phyloP scores from a whole-genome alignment of 2,797 vertebrate species.

The Megaceryle alcyon region DNA sequence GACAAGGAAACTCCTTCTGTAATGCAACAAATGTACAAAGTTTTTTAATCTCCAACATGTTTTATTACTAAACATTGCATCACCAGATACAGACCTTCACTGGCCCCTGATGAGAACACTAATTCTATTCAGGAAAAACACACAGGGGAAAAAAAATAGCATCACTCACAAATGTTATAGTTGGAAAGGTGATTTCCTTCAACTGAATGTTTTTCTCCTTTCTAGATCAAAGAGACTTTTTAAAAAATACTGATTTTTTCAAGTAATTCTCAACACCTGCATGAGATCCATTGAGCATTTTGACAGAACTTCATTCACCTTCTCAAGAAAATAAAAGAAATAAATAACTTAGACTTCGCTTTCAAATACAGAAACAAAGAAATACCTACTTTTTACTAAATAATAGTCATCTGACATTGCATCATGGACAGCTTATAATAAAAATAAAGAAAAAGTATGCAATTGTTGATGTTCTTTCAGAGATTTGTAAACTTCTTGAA shows the following conservation, averaged over 20 bases:
- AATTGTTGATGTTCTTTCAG: background rate
- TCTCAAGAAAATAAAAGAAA: background rate
- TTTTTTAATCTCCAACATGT: background rate
- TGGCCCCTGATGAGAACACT: slow-evolving; percentile 21
- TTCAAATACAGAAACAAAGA: background rate
- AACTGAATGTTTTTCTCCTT: slow-evolving; percentile 33
- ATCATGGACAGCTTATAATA: background rate
- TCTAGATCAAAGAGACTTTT: slow-evolving; percentile 17
- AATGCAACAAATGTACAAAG: background rate
- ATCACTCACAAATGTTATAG: slow-evolving; percentile 33
- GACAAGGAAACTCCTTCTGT: background rate
- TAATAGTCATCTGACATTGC: background rate
- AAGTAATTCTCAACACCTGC: slow-evolving; percentile 14
- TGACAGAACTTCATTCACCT: background rate
- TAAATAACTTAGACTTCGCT: background rate
- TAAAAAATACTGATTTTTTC: background rate
- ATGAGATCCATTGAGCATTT: background rate
- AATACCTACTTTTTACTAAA: background rate
- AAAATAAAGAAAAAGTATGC: too few relatives aligned
- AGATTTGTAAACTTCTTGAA: background rate
- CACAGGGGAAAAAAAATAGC: background rate
- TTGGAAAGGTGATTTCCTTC: slow-evolving; percentile 69
- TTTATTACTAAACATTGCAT: background rate
- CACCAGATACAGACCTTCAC: background rate
- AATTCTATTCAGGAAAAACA: slow-evolving; percentile 49